Evolutionary conservation across 2,888 invertebrate genomes (phyloP).

Genomic region (Brachypalpus laphriformis): DNA sequence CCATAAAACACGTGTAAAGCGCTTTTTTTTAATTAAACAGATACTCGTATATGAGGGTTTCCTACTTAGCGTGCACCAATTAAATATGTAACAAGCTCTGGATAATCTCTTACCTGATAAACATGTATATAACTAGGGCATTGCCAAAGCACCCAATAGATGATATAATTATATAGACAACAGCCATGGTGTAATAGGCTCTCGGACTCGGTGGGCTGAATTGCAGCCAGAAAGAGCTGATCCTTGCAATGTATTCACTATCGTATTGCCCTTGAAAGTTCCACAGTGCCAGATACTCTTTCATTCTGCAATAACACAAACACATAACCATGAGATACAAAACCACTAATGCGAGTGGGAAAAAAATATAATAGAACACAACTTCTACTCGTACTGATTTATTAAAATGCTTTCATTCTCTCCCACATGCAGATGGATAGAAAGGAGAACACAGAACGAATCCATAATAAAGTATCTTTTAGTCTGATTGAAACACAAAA

Average conservation of each 20-base stretch:
- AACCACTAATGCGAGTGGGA: not conserved
- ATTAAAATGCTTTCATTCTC: not conserved
- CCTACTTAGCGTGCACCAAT: not conserved
- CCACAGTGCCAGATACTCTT: conserved; percentile 70
- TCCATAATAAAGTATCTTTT: not conserved
- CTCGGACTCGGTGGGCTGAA: conserved; percentile 86
- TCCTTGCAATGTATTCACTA: conserved; percentile 80
- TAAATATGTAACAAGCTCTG: not conserved
- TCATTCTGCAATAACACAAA: conserved; percentile 26
- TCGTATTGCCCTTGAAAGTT: conserved; percentile 79
- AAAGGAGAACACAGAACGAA: not conserved
- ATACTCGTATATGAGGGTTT: not conserved
- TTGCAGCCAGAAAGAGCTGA: conserved; percentile 89
- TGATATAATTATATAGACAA: conserved; percentile 86
- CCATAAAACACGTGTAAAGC: too few species aligned
- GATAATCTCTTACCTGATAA: conserved; percentile 85
- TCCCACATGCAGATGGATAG: not conserved
- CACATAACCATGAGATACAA: not conserved
- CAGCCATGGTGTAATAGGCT: conserved; percentile 86
- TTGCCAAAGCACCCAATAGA: conserved; percentile 88
- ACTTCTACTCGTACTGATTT: not conserved
- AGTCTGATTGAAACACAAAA: conserved; percentile 29
- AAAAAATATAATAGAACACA: not conserved
- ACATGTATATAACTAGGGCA: conserved; percentile 88
- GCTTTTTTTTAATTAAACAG: too few species aligned